These are phyloP conservation scores for Lepilemur septentrionalis DNA, from an alignment of 2,797 vertebrate genomes.

Conservation along the genomic window DNA sequence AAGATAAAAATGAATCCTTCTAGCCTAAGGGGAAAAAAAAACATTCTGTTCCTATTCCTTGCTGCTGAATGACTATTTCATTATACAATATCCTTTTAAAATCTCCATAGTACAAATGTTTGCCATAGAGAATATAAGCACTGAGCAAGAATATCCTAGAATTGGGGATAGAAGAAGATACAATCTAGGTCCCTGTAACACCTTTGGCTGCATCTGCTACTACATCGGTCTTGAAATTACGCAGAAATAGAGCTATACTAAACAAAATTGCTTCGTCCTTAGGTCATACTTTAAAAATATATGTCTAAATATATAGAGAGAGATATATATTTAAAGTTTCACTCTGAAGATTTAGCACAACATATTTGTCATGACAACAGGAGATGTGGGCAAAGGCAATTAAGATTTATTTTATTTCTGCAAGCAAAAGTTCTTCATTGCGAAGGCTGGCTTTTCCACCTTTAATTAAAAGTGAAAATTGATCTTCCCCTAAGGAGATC, in stretches of 20 bases:
- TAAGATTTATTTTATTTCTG: background rate
- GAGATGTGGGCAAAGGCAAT: background rate
- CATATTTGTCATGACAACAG: background rate
- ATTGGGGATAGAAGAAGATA: background rate
- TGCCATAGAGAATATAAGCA: background rate
- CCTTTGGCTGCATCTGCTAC: background rate
- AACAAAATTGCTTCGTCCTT: background rate
- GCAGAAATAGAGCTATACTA: background rate
- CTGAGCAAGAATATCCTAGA: too few species aligned
- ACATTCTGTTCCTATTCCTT: background rate
- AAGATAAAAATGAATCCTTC: background rate
- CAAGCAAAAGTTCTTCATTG: background rate
- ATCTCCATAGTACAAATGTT: background rate
- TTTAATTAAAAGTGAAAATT: conserved; percentile 65
- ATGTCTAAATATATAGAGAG: too few species aligned
- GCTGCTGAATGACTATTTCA: background rate
- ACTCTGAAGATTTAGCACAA: background rate
- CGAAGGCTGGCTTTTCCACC: background rate
- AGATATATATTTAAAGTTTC: background rate
- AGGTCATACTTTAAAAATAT: background rate
- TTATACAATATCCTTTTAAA: background rate
- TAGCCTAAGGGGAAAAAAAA: background rate
- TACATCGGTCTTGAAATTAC: background rate
- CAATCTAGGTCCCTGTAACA: too few species aligned
- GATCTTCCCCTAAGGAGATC: conserved; percentile 41